phyloP scores from a whole-genome alignment of 2,113 vertebrate species.

The Eptesicus fuscus region DNA sequence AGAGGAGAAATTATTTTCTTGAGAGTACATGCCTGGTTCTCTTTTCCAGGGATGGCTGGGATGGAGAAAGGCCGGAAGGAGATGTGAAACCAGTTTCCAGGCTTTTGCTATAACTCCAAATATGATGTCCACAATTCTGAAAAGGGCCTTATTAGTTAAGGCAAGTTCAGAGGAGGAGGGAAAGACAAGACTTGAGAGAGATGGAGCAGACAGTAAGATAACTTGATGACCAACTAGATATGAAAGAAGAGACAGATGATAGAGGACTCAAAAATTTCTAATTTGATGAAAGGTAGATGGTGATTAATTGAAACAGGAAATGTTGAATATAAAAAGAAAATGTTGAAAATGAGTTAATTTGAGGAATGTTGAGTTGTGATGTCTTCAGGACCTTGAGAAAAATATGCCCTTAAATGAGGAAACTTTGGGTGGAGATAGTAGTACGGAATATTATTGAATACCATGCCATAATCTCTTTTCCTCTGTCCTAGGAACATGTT shows the following conservation, averaged over 20 bases:
- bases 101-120: not conserved
- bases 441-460: not conserved
- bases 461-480: not conserved
- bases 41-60: not conserved
- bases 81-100: not conserved
- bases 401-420: not conserved
- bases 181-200: not conserved
- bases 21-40: not conserved
- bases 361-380: not conserved
- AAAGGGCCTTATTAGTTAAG: not conserved
- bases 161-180: not conserved
- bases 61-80: not conserved
- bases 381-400: not conserved
- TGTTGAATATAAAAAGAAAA: not conserved
- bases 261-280: not conserved
- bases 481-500: not conserved
- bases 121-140: not conserved
- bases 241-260: not conserved
- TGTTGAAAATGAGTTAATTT: not conserved
- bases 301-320: not conserved
- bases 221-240: not conserved
- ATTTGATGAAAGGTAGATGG: not conserved
- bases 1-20: not conserved
- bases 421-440: not conserved
- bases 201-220: too few species aligned